A percentile compares a stretch with the other conserved stretches of the same genome.
phyloP scores from a whole-genome alignment of 2,113 vertebrate species.

The Ictalurus punctatus region DNA sequence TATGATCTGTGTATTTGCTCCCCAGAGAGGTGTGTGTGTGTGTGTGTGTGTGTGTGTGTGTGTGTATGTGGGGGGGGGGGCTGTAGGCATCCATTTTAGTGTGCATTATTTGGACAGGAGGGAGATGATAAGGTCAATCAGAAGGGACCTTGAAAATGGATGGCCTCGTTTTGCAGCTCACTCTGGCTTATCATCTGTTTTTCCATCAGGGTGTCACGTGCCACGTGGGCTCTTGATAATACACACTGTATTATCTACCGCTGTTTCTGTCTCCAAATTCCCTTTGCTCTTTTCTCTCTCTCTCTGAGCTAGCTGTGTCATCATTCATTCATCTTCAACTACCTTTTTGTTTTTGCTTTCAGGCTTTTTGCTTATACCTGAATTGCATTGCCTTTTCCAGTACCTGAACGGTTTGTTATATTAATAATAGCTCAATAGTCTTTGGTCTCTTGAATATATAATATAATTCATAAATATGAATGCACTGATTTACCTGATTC shows the following conservation, averaged over 20 bases:
- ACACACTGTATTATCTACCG: conserved; percentile 20
- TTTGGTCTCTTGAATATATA: not conserved
- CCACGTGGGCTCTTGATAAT: not conserved
- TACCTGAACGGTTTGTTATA: not conserved
- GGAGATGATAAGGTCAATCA: conserved; percentile 67
- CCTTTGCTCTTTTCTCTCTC: conserved; percentile 22
- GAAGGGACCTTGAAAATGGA: conserved; percentile 70
- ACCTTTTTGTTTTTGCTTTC: not conserved
- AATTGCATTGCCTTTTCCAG: not conserved
- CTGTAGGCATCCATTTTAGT: conserved; percentile 44
- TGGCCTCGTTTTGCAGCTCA: conserved; percentile 48
- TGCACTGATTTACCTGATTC: not conserved
- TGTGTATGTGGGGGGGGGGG: not conserved
- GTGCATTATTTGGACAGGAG: conserved; percentile 45
- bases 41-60: not conserved
- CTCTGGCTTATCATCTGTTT: conserved; percentile 61
- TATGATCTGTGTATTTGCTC: conserved; percentile 28
- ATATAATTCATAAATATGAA: no score
- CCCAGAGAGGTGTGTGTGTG: conserved; percentile 15
- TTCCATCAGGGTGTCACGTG: conserved; percentile 33
- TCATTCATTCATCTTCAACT: not conserved
- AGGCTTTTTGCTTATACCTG: not conserved
- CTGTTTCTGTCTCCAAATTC: conserved; percentile 15
- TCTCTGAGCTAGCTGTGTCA: conserved; percentile 15
- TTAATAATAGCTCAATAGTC: not conserved